Evolutionary conservation across 2,888 invertebrate species (phyloP).

Genomic region (Lottia scabra): DNA sequence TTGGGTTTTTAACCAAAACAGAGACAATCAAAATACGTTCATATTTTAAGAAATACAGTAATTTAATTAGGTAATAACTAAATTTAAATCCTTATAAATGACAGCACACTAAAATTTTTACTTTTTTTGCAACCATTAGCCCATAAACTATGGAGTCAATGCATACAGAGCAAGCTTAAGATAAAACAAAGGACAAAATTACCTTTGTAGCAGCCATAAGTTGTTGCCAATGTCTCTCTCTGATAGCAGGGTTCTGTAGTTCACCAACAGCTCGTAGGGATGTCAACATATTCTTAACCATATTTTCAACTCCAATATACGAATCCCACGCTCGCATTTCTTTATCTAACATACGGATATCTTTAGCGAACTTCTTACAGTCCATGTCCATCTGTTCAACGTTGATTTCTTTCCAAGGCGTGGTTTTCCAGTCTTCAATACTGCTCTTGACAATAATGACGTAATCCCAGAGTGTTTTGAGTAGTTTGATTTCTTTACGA

Average conservation of each 20-base stretch:
- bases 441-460: slow-evolving; percentile 88
- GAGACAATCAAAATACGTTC: too few relatives aligned
- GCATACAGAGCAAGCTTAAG: too few relatives aligned
- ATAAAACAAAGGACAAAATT: slow-evolving; percentile 11
- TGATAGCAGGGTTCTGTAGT: slow-evolving; percentile 94
- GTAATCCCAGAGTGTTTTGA: slow-evolving; percentile 96
- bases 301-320: slow-evolving; percentile 87
- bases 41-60: too few relatives aligned
- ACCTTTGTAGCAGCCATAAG: slow-evolving; percentile 94
- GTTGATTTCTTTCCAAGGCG: slow-evolving; percentile 96
- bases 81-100: too few relatives aligned
- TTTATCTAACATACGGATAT: slow-evolving; percentile 81
- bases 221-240: slow-evolving; percentile 97
- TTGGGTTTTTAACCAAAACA: too few relatives aligned
- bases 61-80: too few relatives aligned
- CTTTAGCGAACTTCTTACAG: slow-evolving; percentile 95
- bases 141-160: too few relatives aligned
- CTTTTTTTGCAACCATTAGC: too few relatives aligned
- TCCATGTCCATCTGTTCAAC: slow-evolving; percentile 99
- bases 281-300: slow-evolving; percentile 95
- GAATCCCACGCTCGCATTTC: slow-evolving; percentile 97
- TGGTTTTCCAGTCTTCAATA: slow-evolving; percentile 97
- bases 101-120: too few relatives aligned
- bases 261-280: slow-evolving; percentile 95
- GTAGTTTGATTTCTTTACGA: slow-evolving; percentile 82